Conservation (phyloP, 2,888 invertebrate species). For the Acleris cristana region DNA sequence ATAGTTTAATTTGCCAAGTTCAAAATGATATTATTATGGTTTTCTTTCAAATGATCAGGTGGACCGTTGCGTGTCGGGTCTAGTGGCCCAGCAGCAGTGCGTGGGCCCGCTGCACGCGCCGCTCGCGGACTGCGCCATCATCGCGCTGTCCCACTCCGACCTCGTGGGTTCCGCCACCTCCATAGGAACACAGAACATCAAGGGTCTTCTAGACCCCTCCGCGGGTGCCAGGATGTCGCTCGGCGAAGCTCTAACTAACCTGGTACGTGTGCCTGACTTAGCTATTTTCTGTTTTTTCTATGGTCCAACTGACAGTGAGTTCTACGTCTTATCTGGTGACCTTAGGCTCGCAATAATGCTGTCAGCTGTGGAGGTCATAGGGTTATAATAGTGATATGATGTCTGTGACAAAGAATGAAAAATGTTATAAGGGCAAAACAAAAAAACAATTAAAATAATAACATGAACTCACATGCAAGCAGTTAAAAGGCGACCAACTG, state of each 20-base stretch:
- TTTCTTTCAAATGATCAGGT: conserved; percentile 66
- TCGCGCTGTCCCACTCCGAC: conserved; percentile 93
- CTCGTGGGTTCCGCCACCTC: conserved; percentile 95
- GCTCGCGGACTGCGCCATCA: conserved; percentile 96
- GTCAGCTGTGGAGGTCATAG: too few species aligned
- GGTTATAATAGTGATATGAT: too few species aligned
- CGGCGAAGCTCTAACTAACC: conserved; percentile 96
- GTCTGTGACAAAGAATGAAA: too few species aligned
- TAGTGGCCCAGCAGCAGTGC: conserved; percentile 98
- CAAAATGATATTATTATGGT: too few species aligned
- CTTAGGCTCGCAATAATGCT: too few species aligned
- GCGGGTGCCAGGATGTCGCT: conserved; percentile 97
- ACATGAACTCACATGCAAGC: too few species aligned
- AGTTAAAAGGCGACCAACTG: too few species aligned
- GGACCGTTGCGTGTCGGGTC: conserved; percentile 96
- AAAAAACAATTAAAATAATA: too few species aligned
- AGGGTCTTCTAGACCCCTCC: conserved; percentile 92
- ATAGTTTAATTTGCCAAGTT: too few species aligned
- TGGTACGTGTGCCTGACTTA: conserved; percentile 85
- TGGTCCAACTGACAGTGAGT: too few species aligned
- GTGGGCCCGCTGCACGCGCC: conserved; percentile 98
- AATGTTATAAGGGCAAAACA: too few species aligned
- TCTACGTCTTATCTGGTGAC: too few species aligned
- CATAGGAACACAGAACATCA: conserved; percentile 98
- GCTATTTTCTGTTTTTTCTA: background rate